These are phyloP conservation scores for Vanessa tameamea DNA, from an alignment of 1,140 invertebrate genomes.

Conservation along the genomic window DNA sequence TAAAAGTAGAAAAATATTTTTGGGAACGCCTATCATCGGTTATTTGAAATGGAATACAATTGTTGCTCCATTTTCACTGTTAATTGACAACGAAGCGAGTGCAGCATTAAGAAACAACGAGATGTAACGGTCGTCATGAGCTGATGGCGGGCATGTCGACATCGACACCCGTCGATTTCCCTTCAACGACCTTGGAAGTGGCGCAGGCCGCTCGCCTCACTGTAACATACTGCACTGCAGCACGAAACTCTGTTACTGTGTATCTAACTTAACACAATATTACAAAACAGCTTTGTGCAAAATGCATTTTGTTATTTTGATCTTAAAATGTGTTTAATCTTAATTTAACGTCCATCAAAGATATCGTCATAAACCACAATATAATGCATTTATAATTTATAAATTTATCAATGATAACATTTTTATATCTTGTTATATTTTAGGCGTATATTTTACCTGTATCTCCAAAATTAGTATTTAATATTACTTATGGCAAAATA, in stretches of 20 bases:
- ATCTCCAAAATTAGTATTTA: too few species aligned
- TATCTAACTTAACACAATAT: conserved; percentile 16
- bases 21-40: background rate
- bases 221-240: conserved; percentile 64
- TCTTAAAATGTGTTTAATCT: background rate
- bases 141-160: conserved; percentile 59
- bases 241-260: conserved; percentile 52
- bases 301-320: background rate
- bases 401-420: too few species aligned
- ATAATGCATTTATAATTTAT: too few species aligned
- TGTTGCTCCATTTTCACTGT: background rate
- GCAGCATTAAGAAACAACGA: conserved; percentile 57
- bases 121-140: conserved; percentile 57
- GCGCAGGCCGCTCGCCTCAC: conserved; percentile 52
- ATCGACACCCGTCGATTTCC: conserved; percentile 67
- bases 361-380: background rate
- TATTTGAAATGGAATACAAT: background rate
- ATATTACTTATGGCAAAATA: conserved; percentile 42
- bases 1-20: background rate
- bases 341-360: too few species aligned
- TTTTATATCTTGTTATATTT: too few species aligned
- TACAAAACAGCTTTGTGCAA: background rate
- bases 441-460: too few species aligned
- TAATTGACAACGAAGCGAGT: conserved; percentile 1
- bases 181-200: conserved; percentile 73